Base-by-base conservation (phyloP, 1,140 invertebrate species). In the Paralvinella palmiformis region DNA sequence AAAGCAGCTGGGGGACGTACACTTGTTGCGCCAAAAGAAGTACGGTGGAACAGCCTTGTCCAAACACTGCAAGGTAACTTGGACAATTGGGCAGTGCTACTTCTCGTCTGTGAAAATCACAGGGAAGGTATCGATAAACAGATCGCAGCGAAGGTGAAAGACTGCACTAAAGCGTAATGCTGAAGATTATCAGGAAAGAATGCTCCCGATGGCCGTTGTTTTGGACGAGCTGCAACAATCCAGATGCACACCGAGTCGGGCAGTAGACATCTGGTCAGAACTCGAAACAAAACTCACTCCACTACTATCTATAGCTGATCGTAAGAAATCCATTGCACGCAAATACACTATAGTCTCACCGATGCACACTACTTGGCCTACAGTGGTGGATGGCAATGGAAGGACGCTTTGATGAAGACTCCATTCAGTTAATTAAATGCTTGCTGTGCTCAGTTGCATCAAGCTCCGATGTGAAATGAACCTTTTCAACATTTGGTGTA, bases 191-290 rank as follows among this genome's bases (percentile, higher is more conserved):
- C 48, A 27, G 48, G 48, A 52, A 52, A 52, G 48, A 52, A 52
- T 52, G 48, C 3, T 52, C 48, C 48, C 48, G 48, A 52, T 52
- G 31, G 48, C n/a, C n/a, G 48, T 52, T 52, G 48, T 29, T 52
- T 52, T 52, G 48, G 48, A 52, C 48, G 31, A 52, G 48, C 48
- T 52, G 48, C 48, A 52, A 22, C 48, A 52, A 52, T 52, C 48
- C 48, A 52, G 48, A 52, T 52, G 48, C 48, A 52, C 48, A 52
- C 48, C 31, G 48, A 52, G 48, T 10, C 48, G 31, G 48, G 48
- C 48, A 52, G 48, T 52, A 52, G 48, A 52, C 48, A 52, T 52
- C 48, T 52, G 48, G 48, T 52, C 48, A 52, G 48, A 52, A 52
- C 48, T 52, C 48, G 48, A 52, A 29, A 52, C 48, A 52, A 52